Base-by-base conservation (phyloP, 2,113 vertebrate species). In the Xenus cinereus region DNA sequence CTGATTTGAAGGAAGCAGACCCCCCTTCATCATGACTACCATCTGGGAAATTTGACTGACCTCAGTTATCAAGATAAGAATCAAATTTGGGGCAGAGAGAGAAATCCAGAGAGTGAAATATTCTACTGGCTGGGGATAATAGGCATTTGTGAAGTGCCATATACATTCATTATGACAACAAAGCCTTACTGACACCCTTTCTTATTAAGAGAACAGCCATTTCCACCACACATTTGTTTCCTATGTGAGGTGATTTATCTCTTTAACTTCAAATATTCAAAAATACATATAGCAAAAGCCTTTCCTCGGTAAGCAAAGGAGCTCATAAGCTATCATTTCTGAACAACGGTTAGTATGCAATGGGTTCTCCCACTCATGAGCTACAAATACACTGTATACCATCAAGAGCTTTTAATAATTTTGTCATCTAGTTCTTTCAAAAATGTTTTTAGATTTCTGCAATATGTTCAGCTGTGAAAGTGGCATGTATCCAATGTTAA, bases 391-490 rank as follows among this genome's bases (percentile, higher is more conserved):
- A 73, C 15, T 41, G 35, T 27, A 68, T 75, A 41, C 39, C 35
- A 73, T 79, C 30, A 87, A 66, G 9, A n/a, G 18, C 27, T 93
- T 95, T 87, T 76, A 95, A 82, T 84, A 93, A 53, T 87, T 89
- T 94, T 91, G 45, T 62, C 92, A 95, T 82, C 39, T 82, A 91
- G 53, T 22, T 33, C 13, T 87, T 91, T 95, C 48, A 82, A 63
- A 94, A 93, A 39, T 51, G 8, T 50, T 93, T 96, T 95, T 50
- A 91, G 77, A 89, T 87, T 91, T 89, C 80, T 95, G n/a, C 86
- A 95, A 69, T 93, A 87, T 93, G 86, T 87, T 97, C 73, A 91
- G 73, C 57, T 82, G 67, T 89, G 77, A 82, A 96, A 87, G 53
- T 94, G 92, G 83, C 80, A 57, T 19, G 8, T 60, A 76, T 89